Evolutionary conservation across 2,797 vertebrate genomes (phyloP).

Genomic region (Lepidocolaptes lacrymiger): DNA sequence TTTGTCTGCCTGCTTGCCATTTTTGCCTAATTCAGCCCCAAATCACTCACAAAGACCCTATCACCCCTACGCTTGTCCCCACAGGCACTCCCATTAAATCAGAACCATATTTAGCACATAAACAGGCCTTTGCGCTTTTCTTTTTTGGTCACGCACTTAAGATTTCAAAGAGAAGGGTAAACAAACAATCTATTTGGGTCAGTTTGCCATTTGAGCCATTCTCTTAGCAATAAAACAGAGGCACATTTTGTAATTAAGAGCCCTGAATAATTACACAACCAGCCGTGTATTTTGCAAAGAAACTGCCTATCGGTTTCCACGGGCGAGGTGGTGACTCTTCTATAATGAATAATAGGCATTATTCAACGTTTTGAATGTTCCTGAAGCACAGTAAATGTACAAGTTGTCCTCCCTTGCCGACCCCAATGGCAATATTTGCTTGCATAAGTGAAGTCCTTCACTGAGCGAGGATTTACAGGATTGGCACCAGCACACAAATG

Average conservation of each 20-base stretch:
- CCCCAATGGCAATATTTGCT: conserved; percentile 57
- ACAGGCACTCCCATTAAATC: background rate
- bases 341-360: conserved; percentile 26
- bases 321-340: background rate
- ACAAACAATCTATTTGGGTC: background rate
- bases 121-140: background rate
- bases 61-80: background rate
- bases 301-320: background rate
- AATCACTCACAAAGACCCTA: background rate
- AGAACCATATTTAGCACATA: background rate
- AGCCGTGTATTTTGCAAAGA: background rate
- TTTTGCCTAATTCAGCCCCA: background rate
- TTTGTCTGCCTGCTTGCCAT: background rate
- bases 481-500: background rate
- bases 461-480: conserved; percentile 10
- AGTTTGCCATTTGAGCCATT: background rate
- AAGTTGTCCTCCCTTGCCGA: background rate
- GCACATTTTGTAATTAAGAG: background rate
- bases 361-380: background rate
- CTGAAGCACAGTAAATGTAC: background rate
- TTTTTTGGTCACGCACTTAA: background rate
- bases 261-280: background rate
- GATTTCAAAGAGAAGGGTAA: background rate
- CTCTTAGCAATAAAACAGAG: background rate
- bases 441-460: conserved; percentile 42